Conservation (phyloP, 92 coral and sea anemone species). For the Siderastrea radians region DNA sequence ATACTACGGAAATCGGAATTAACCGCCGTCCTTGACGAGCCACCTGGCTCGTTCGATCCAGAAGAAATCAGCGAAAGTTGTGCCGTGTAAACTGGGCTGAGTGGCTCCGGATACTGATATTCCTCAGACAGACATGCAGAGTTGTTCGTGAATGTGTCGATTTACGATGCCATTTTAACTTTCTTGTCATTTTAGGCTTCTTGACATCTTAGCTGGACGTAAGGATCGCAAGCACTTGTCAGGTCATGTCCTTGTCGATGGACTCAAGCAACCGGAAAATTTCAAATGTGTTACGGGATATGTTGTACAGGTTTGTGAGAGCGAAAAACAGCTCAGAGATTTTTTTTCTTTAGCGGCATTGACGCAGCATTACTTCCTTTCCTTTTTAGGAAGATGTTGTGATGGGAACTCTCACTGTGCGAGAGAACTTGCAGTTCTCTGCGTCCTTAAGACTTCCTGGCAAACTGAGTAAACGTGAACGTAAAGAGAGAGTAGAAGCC, state of each 20-base stretch:
- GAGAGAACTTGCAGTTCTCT: slow-evolving; percentile 93
- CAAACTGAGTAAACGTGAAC: slow-evolving; percentile 63
- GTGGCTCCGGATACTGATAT: too few relatives aligned
- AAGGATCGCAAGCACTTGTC: slow-evolving; percentile 80
- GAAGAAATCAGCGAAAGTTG: too few relatives aligned
- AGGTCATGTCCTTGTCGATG: slow-evolving; percentile 91
- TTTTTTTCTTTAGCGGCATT: background rate
- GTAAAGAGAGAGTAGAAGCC: slow-evolving; percentile 72
- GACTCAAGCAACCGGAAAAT: slow-evolving; percentile 81
- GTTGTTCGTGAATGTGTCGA: background rate
- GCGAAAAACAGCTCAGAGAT: background rate
- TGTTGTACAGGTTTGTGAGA: slow-evolving; percentile 87
- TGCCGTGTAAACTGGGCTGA: too few relatives aligned
- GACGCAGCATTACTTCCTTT: background rate
- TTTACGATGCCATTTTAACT: background rate
- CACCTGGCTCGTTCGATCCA: too few relatives aligned
- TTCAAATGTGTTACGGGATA: slow-evolving; percentile 94
- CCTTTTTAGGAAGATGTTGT: slow-evolving; percentile 90
- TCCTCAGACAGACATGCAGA: too few relatives aligned
- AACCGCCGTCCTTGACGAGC: too few relatives aligned
- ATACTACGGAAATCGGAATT: too few relatives aligned
- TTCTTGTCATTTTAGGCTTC: slow-evolving; percentile 54
- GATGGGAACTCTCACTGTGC: slow-evolving; percentile 94
- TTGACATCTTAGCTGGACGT: slow-evolving; percentile 94
- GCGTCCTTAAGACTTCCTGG: slow-evolving; percentile 90